Evolutionary conservation across 2,888 invertebrate genomes (phyloP), one percentile per base, ranked within the genome.

Genomic region (Geotrupes spiniger): DNA sequence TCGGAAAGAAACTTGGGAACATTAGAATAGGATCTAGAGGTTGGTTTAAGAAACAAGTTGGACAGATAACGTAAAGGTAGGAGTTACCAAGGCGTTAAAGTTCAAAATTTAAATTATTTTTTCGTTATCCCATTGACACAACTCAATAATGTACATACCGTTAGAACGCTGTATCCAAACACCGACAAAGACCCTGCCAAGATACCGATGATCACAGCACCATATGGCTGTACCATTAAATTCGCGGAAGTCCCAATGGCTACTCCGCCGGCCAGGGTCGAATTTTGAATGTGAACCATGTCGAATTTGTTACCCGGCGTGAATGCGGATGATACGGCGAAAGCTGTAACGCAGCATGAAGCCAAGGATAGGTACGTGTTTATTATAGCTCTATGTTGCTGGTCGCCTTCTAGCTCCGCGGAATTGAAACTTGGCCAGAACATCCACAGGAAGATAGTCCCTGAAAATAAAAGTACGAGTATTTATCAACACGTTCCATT

Each of bases 381-480:
- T 69, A 96, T 81, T 54, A 96, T 83, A 16, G 95, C 95, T 50
- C 96, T 79, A 63, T 87, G 83, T 57, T 87, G 87, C 59, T 85
- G 87, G 40, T 83, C 84, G 0, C 82, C 80, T 1, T 76, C 77
- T 16, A 89, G 78, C 43, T 89, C 81, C 0, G 86, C 92, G 2
- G 90, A 87, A 76, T 97, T 98, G 76, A 98, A 98, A 51, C 93
- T 93, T 0, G 97, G 97, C 96, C 96, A 97, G 74, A 90, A 97
- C 47, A 96, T 78, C 95, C 95, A 97, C 36, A 98, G 78, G 73
- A 97, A 96, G 44, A 95, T 74, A 1, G 95, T 92, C 46, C 96
- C 92, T 91, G 68, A 8, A 70, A 69, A 27, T 10, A 38, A 37
- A 40, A 26, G 12, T 21, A 21, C n/a, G n/a, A n/a, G n/a, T n/a